Conservation (phyloP, 2,888 invertebrate genomes). For the Meiosimyza platycephala region DNA sequence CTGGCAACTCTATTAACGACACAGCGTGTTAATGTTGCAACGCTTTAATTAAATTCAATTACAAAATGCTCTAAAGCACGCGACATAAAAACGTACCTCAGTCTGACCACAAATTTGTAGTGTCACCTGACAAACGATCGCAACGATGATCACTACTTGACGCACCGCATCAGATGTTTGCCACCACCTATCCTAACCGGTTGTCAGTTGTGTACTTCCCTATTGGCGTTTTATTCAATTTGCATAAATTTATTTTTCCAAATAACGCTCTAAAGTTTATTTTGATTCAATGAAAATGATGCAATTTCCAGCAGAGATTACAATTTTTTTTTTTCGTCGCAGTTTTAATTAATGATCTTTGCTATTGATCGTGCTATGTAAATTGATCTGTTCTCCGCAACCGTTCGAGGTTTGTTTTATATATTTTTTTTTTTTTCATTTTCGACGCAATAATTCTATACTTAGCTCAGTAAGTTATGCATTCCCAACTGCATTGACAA, state of each 20-base stretch:
- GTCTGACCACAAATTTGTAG: not conserved
- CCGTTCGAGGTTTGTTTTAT: too few species aligned
- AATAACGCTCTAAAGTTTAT: conserved; percentile 9
- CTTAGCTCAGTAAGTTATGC: too few species aligned
- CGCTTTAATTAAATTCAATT: conserved; percentile 18
- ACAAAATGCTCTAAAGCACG: conserved; percentile 7
- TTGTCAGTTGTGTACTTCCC: not conserved
- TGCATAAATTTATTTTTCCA: conserved; percentile 32
- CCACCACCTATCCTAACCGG: conserved; percentile 11
- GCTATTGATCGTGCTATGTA: too few species aligned
- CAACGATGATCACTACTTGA: not conserved
- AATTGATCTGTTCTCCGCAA: too few species aligned
- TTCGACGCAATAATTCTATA: too few species aligned
- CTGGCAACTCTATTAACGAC: conserved; percentile 9
- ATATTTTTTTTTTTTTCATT: too few species aligned
- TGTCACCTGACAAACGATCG: not conserved
- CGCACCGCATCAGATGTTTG: not conserved
- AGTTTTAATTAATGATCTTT: too few species aligned
- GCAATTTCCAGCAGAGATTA: conserved; percentile 24
- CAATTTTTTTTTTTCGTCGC: not conserved
- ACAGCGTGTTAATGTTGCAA: conserved; percentile 18
- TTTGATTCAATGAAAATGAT: conserved; percentile 1
- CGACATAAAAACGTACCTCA: conserved; percentile 14
- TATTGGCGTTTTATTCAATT: conserved; percentile 16
- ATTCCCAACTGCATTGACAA: too few species aligned